Base-by-base conservation (phyloP, 2,888 invertebrate genomes). In the Reticulitermes lucifugus region DNA sequence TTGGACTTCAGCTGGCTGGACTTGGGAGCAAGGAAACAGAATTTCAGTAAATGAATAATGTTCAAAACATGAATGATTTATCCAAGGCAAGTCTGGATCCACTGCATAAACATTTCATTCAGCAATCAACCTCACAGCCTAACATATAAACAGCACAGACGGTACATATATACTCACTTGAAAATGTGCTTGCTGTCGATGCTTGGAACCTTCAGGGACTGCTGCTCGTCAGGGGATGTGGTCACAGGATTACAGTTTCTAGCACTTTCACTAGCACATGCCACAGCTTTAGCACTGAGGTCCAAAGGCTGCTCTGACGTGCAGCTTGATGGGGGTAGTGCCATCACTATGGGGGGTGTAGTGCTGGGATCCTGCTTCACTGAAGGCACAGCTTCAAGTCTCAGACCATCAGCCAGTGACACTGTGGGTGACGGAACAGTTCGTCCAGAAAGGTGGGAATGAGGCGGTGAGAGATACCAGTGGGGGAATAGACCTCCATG, bases 251-350 rank as follows among this genome's bases (percentile, higher is more conserved):
- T 79, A 70, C 65, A 59, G 80, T 83, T 70, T 59, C 77, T 75
- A 73, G 59, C 43, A 79, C 43, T 79, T 10, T 46, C 73, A 55
- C 60, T 85, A 46, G 51, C 84, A 55, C 83, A 60, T 35, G 83
- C 79, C 7, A 80, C 79, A 18, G 88, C 89, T 94, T 93, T 96
- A 90, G 96, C 95, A 92, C 96, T 97, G 90, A 97, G 94, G 93
- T 97, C 97, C 89, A 97, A 93, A 35, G 97, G 97, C 91, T 96
- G 96, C 90, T 96, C 96, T 79, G 87, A 46, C 73, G 83, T 60
- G 18, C 55, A 46, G 87, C 91, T 91, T 79, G 90, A 91, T 80
- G 90, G 89, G 89, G 87, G 91, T 90, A 90, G 92, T 91, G 83
- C 88, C 75, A 88, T 89, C 81, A 91, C 91, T 59, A 86, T 86